These are phyloP conservation scores for Pachypanchax playfairii DNA, from an alignment of 2,113 vertebrate species.

Conservation along the genomic window DNA sequence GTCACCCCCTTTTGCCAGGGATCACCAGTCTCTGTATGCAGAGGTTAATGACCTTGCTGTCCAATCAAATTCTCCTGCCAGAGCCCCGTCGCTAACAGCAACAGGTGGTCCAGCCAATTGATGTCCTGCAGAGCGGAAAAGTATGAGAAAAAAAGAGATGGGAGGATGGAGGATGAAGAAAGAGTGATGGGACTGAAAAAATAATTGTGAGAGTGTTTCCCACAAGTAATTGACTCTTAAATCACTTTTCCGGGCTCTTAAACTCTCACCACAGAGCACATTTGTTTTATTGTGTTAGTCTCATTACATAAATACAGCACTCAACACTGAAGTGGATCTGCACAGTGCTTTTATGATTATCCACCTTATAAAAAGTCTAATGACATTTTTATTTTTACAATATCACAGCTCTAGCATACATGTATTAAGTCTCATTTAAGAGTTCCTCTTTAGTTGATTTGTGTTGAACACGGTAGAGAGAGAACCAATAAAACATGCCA, in stretches of 20 bases:
- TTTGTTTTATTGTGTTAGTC: slow-evolving; percentile 1
- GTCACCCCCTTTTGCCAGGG: slow-evolving; percentile 60
- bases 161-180: slow-evolving; percentile 51
- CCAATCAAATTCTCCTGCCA: slow-evolving; percentile 79
- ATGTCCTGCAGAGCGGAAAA: slow-evolving; percentile 71
- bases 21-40: slow-evolving; percentile 63
- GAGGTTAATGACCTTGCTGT: slow-evolving; percentile 73
- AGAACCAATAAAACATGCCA: slow-evolving; percentile 19
- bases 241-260: slow-evolving; percentile 29
- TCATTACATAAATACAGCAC: slow-evolving; percentile 20
- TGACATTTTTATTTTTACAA: too few relatives aligned
- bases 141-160: slow-evolving; percentile 42
- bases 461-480: neutral
- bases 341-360: neutral
- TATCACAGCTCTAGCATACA: neutral
- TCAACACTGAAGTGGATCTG: slow-evolving; percentile 2
- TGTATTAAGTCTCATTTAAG: too few relatives aligned
- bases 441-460: neutral
- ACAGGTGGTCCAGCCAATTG: slow-evolving; percentile 78
- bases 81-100: slow-evolving; percentile 72
- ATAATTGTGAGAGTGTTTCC: slow-evolving; percentile 37
- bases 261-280: slow-evolving; percentile 20
- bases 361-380: neutral
- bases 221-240: slow-evolving; percentile 39
- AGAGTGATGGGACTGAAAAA: slow-evolving; percentile 45